Conservation (phyloP, 37 sponge, comb jelly and placozoan species). For the Petrosia ficiformis region DNA sequence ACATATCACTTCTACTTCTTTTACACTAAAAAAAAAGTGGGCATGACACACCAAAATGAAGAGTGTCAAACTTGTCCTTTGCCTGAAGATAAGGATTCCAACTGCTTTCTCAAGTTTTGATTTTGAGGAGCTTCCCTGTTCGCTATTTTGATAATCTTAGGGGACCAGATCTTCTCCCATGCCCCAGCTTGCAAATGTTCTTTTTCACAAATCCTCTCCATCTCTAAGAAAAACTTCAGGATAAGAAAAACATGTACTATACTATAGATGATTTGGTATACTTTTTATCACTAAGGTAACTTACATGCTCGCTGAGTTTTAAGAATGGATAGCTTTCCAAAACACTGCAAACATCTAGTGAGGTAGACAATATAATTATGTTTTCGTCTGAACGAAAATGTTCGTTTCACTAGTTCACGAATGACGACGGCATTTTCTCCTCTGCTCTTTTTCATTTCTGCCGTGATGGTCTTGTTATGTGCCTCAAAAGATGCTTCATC, state of each 20-base stretch:
- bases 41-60: too few relatives aligned
- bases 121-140: not conserved
- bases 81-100: too few relatives aligned
- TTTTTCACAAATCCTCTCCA: not conserved
- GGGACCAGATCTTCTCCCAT: not conserved
- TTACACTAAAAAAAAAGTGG: too few relatives aligned
- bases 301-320: too few relatives aligned
- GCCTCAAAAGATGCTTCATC: not conserved
- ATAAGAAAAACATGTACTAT: not conserved
- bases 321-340: too few relatives aligned
- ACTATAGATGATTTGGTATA: too few relatives aligned
- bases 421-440: not conserved
- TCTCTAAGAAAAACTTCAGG: not conserved
- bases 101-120: too few relatives aligned
- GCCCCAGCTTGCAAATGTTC: not conserved
- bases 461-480: not conserved
- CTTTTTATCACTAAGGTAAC: too few relatives aligned
- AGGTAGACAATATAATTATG: not conserved
- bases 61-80: too few relatives aligned
- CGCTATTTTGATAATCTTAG: not conserved
- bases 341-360: too few relatives aligned
- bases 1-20: too few relatives aligned
- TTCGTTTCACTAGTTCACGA: conserved; percentile 11
- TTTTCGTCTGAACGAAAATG: not conserved
- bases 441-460: not conserved